Evolutionary conservation across 2,113 vertebrate genomes (phyloP).

Genomic region (Pelusios castaneus): DNA sequence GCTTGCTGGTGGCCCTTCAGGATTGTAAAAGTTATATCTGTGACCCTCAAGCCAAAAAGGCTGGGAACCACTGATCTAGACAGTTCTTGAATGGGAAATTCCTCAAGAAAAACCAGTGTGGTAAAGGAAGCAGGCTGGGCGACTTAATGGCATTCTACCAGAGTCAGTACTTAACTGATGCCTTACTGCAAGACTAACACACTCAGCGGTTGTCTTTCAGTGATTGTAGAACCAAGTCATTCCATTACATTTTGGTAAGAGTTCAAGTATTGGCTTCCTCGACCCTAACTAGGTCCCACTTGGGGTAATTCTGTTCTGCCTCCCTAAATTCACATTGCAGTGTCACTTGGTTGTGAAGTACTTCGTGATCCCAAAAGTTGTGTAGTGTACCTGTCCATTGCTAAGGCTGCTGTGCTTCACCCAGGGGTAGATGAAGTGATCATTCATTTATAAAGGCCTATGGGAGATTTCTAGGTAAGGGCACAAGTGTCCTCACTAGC

Average conservation of each 20-base stretch:
- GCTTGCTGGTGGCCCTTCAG: too few relatives aligned
- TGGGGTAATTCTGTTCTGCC: not conserved
- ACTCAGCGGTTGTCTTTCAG: not conserved
- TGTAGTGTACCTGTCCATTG: not conserved
- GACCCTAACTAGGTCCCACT: not conserved
- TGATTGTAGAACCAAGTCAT: not conserved
- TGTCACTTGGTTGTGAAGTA: not conserved
- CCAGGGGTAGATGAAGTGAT: too few relatives aligned
- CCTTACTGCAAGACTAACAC: not conserved
- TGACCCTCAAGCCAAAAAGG: too few relatives aligned
- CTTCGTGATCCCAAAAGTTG: not conserved
- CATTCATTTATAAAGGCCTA: not conserved
- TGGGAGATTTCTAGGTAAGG: not conserved
- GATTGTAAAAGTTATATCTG: too few relatives aligned
- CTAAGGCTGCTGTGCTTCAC: not conserved
- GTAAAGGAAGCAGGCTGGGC: not conserved
- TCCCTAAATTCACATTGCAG: not conserved
- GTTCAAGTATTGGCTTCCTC: not conserved
- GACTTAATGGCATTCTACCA: not conserved
- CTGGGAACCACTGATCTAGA: too few relatives aligned
- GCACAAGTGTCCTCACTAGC: rapidly evolving
- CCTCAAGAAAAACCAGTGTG: not conserved
- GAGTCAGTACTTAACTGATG: not conserved
- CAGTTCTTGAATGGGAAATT: not conserved
- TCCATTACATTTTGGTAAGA: not conserved